Evolutionary conservation across 2,888 invertebrate genomes (phyloP).

Genomic region (Drosophila anomelani): DNA sequence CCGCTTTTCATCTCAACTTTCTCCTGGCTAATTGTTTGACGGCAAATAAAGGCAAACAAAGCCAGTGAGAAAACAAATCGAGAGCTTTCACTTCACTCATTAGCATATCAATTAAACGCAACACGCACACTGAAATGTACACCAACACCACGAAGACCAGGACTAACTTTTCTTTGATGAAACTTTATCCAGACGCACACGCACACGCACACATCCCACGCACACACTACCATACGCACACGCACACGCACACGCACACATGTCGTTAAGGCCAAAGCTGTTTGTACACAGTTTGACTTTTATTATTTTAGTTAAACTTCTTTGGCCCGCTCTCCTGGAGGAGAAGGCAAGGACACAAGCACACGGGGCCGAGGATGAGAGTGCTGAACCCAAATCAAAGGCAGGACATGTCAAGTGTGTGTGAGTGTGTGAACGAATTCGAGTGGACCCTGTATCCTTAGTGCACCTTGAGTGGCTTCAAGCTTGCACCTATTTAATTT

Average conservation of each 20-base stretch:
- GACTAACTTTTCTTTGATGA: conserved; percentile 52
- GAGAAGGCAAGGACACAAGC: not conserved
- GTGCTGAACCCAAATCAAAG: conserved; percentile 65
- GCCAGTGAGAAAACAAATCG: conserved; percentile 42
- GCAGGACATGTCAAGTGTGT: conserved; percentile 54
- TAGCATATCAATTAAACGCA: conserved; percentile 65
- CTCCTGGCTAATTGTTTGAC: conserved; percentile 31
- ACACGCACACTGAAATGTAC: conserved; percentile 46
- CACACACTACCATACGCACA: conserved; percentile 8
- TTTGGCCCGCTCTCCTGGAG: conserved; percentile 18
- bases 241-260: conserved; percentile 13
- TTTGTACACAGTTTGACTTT: conserved; percentile 74
- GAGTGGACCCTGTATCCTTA: conserved; percentile 24
- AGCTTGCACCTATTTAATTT: no score
- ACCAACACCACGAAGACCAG: conserved; percentile 29
- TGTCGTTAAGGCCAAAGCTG: conserved; percentile 67
- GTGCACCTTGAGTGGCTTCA: not conserved
- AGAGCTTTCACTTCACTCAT: conserved; percentile 54
- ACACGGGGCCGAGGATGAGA: conserved; percentile 14
- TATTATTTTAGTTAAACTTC: conserved; percentile 76
- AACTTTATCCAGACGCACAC: conserved; percentile 46
- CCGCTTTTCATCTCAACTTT: conserved; percentile 4
- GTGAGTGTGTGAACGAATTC: conserved; percentile 16
- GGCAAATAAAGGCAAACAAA: conserved; percentile 19
- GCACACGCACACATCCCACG: conserved; percentile 1